Conservation (phyloP, 2,888 invertebrate species). For the Mythimna albipuncta region DNA sequence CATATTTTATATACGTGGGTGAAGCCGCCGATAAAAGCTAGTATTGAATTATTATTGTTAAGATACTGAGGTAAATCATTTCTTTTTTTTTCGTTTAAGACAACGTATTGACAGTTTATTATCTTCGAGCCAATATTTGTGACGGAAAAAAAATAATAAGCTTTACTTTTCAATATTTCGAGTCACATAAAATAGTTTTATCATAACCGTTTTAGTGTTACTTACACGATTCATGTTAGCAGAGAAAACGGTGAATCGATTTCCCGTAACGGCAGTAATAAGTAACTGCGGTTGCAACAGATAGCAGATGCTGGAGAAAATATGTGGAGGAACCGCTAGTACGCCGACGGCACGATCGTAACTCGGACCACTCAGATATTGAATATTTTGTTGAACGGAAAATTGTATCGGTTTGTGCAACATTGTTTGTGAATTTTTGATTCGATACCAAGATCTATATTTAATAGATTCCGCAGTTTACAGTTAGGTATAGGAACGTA, state of each 20-base stretch:
- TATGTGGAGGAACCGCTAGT: slow-evolving; percentile 16
- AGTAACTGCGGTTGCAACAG: slow-evolving; percentile 44
- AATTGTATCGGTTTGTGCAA: slow-evolving; percentile 43
- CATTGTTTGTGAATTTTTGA: slow-evolving; percentile 49
- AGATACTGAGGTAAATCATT: no score
- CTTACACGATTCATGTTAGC: slow-evolving; percentile 25
- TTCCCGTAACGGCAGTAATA: slow-evolving; percentile 33
- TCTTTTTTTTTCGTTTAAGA: no score
- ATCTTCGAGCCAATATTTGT: no score
- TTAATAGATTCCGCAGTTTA: slow-evolving; percentile 27
- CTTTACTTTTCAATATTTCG: background rate
- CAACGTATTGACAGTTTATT: no score
- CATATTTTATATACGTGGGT: no score
- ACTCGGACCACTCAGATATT: slow-evolving; percentile 35
- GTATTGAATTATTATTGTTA: no score
- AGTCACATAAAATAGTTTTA: slow-evolving; percentile 5
- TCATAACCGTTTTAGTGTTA: slow-evolving; percentile 19
- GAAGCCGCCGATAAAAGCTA: no score
- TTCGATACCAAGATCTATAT: slow-evolving; percentile 27
- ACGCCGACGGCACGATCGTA: background rate
- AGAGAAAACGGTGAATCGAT: slow-evolving; percentile 38
- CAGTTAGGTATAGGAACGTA: slow-evolving; percentile 11
- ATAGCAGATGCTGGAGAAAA: slow-evolving; percentile 46
- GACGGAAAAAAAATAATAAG: background rate
- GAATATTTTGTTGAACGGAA: slow-evolving; percentile 47